Evolutionary conservation across 23 tunicate genomes (phyloP).

Genomic region (Botrylloides violaceus): DNA sequence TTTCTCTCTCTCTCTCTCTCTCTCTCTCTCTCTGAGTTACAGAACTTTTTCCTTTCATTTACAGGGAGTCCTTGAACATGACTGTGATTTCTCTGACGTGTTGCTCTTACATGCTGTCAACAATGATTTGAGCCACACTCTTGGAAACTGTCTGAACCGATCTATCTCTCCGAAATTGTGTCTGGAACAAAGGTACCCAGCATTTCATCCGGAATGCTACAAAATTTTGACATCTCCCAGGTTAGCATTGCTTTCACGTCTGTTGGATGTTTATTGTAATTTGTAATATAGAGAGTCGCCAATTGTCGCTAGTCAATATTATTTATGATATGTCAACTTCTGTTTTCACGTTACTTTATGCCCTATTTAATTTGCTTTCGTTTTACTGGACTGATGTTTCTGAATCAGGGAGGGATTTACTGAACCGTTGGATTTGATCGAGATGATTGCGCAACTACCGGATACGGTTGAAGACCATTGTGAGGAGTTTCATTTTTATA

Average conservation of each 20-base stretch:
- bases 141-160: conserved; percentile 76
- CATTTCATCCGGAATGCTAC: conserved; percentile 28
- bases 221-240: not conserved
- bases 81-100: conserved; percentile 31
- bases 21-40: no score
- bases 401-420: not conserved
- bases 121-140: conserved; percentile 55
- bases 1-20: no score
- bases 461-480: conserved; percentile 24
- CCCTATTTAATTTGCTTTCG: no score
- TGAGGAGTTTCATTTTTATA: conserved; percentile 33
- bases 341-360: no score
- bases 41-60: no score
- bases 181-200: conserved; percentile 55
- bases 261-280: no score
- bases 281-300: no score
- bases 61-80: conserved; percentile 53
- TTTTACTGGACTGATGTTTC: no score
- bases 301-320: no score
- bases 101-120: conserved; percentile 37
- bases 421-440: conserved; percentile 11
- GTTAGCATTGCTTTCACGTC: not conserved
- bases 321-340: no score
- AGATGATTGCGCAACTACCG: conserved; percentile 42
- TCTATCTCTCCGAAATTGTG: conserved; percentile 48